Percentiles rank a stretch among this genome's conserved stretches.
Evolutionary conservation across 1,140 invertebrate genomes (phyloP).

Genomic region (Batillaria attramentaria): DNA sequence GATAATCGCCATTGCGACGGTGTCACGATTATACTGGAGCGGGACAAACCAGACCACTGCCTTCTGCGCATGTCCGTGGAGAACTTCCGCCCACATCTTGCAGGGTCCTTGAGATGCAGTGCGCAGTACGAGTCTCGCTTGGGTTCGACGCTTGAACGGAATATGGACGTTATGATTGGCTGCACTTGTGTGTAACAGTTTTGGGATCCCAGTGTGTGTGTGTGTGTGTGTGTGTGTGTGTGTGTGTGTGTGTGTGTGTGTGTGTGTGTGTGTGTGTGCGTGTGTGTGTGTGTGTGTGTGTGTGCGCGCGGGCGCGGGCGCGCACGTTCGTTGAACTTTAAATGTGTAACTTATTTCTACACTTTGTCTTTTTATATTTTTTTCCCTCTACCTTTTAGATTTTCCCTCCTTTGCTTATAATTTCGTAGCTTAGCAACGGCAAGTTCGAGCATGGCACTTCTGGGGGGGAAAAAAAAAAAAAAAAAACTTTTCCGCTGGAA

Average conservation of each 20-base stretch:
- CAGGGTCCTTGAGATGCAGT: neutral
- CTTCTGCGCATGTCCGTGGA: too few relatives aligned
- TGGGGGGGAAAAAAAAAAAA: neutral
- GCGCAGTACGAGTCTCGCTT: neutral
- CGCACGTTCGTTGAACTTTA: neutral
- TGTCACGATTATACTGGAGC: too few relatives aligned
- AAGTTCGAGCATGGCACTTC: neutral
- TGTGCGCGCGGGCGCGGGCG: too few relatives aligned
- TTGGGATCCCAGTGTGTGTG: neutral
- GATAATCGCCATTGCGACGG: too few relatives aligned
- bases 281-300: slow-evolving; percentile 6
- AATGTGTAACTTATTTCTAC: too few relatives aligned
- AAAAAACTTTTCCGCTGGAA: neutral
- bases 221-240: neutral
- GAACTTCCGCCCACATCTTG: neutral
- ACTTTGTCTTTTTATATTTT: too few relatives aligned
- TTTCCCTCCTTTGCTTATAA: too few relatives aligned
- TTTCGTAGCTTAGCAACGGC: too few relatives aligned
- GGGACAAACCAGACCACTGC: too few relatives aligned
- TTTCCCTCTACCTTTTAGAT: neutral
- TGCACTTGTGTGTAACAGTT: too few relatives aligned
- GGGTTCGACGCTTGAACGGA: neutral
- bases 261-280: slow-evolving; percentile 16
- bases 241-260: slow-evolving; percentile 5
- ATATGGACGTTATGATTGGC: too few relatives aligned